These are phyloP conservation scores for Cydia pomonella DNA, from an alignment of 1,140 invertebrate genomes.

Conservation along the genomic window DNA sequence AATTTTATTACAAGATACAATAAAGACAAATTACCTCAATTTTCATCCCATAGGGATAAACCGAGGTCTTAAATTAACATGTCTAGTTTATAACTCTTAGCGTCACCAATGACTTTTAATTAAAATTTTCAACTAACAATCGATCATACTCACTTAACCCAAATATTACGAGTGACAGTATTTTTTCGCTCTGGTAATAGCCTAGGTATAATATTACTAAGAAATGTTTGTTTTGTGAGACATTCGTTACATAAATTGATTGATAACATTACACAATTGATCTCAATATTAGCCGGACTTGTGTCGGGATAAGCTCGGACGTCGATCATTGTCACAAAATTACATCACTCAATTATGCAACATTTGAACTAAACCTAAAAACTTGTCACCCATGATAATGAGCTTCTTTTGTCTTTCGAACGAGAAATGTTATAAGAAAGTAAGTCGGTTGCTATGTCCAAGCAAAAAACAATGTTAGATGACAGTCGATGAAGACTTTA, in stretches of 20 bases:
- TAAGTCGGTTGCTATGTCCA: slow-evolving; percentile 16
- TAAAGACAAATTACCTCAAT: too few species aligned
- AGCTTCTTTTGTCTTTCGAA: slow-evolving; percentile 22
- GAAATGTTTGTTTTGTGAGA: background rate
- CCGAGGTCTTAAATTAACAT: too few species aligned
- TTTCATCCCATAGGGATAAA: too few species aligned
- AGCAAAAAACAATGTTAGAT: background rate
- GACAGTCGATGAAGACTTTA: background rate
- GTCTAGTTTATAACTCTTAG: too few species aligned
- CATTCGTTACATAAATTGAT: background rate
- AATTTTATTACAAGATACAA: too few species aligned
- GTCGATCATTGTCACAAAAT: slow-evolving; percentile 17
- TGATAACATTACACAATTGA: slow-evolving; percentile 18
- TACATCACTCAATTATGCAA: slow-evolving; percentile 23
- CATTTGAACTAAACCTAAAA: slow-evolving; percentile 29
- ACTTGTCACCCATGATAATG: slow-evolving; percentile 21
- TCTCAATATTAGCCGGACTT: background rate
- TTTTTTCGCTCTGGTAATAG: background rate
- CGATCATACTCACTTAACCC: too few species aligned
- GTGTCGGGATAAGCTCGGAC: background rate
- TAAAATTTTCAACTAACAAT: too few species aligned
- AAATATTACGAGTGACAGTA: too few species aligned
- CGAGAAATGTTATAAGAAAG: slow-evolving; percentile 12
- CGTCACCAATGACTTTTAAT: too few species aligned
- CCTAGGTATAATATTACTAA: background rate